Evolutionary conservation across 2,113 vertebrate species (phyloP).

Genomic region (Toxotes jaculatrix): DNA sequence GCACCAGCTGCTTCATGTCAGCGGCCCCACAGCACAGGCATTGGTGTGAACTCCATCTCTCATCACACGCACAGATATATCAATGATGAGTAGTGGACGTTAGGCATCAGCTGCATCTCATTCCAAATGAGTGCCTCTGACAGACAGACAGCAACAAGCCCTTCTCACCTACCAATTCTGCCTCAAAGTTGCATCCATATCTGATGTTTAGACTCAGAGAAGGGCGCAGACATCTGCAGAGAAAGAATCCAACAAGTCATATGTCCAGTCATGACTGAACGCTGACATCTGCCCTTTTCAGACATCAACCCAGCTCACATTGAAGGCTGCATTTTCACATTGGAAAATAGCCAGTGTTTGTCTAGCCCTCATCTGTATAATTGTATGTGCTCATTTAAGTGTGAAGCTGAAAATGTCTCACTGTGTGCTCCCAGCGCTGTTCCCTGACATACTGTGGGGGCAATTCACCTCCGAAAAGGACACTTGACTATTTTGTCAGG

Average conservation of each 20-base stretch:
- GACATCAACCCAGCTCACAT: constrained; percentile 61
- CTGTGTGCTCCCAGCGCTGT: constrained; percentile 55
- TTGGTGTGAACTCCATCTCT: constrained; percentile 51
- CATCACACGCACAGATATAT: constrained; percentile 33
- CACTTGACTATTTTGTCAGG: constrained; percentile 38
- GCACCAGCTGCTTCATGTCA: constrained; percentile 80
- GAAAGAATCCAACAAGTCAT: constrained; percentile 57
- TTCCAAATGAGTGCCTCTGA: constrained; percentile 45
- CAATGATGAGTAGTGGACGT: constrained; percentile 35
- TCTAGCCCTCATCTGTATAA: constrained; percentile 67
- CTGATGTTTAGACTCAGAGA: constrained; percentile 38
- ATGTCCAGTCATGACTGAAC: constrained; percentile 51
- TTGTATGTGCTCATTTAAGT: constrained; percentile 71
- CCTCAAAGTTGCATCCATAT: constrained; percentile 2
- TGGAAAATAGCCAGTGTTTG: constrained; percentile 72
- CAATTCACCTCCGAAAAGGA: constrained; percentile 64
- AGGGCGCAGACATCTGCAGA: constrained; percentile 71
- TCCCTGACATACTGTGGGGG: constrained; percentile 66
- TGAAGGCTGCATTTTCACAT: constrained; percentile 55
- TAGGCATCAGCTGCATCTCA: constrained; percentile 48
- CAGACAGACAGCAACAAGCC: constrained; percentile 28
- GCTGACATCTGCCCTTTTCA: constrained; percentile 76
- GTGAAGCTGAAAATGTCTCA: constrained; percentile 80
- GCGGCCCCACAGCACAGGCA: constrained; percentile 37
- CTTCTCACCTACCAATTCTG: constrained; percentile 24